Base-by-base conservation (phyloP, 2,888 invertebrate genomes). In the Lasioglossum lativentre region DNA sequence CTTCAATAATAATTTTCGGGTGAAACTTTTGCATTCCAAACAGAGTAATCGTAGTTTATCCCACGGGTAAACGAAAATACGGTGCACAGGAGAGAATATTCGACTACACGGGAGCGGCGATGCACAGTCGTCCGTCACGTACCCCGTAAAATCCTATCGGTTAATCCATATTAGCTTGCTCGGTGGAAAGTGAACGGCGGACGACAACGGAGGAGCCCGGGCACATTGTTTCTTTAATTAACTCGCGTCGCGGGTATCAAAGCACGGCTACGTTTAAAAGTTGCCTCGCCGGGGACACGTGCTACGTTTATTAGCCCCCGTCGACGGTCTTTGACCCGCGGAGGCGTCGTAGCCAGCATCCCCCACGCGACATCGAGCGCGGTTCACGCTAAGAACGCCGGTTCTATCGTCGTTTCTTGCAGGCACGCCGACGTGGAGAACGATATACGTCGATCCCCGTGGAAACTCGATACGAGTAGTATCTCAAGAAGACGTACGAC, bases 401-500 rank as follows among this genome's bases (percentile, higher is more conserved):
- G 83, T 85, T 79, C 86, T 79, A 79, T 78, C 77, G 86, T 80
- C 78, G 86, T 84, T 86, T 84, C 88, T 85, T 86, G 83, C 79
- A 78, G 76, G 82, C 68, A 75, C 80, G 77, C 76, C 70, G 83
- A 83, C 88, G 83, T 68, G 71, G 68, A 80, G 84, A 83, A 90
- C 79, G 88, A 88, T 89, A 89, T 85, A 83, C 83, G 81, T 83
- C 86, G 84, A 91, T 86, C 83, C 77, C 88, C 88, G 83, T 83
- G 89, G 92, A 92, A 93, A 93, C 91, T 91, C 90, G 91, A 93
- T 92, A 89, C 92, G 83, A 88, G 86, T 86, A 90, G 89, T 92
- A 92, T 92, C 91, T 92, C 91, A 92, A 87, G 88, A 90, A 92
- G 91, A 92, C 90, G 90, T 91, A 92, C 91, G 92, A 89, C 89